Percentiles rank a stretch among this genome's conserved stretches.
These are phyloP conservation scores for Chaetodon auriga DNA, from an alignment of 2,113 vertebrate species.

Conservation along the genomic window DNA sequence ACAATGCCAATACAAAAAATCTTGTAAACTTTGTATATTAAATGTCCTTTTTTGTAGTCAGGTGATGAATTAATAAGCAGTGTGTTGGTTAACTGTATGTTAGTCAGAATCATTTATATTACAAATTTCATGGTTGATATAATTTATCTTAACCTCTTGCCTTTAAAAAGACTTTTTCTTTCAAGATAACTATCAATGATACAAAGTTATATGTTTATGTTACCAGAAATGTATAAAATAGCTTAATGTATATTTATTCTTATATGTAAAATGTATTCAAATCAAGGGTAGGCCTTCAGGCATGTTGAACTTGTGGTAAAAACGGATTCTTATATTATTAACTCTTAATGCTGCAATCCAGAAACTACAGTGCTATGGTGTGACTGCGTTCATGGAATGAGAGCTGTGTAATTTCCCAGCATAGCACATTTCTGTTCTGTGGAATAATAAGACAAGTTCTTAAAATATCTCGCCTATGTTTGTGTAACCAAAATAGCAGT, in stretches of 20 bases:
- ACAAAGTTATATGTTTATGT: constrained; percentile 77
- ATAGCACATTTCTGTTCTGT: constrained; percentile 52
- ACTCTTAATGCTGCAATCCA: constrained; percentile 81
- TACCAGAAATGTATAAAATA: constrained; percentile 79
- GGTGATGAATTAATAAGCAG: constrained; percentile 79
- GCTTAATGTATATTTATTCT: constrained; percentile 81
- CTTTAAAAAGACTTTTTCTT: constrained; percentile 78
- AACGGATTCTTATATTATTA: constrained; percentile 56
- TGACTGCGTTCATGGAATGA: constrained; percentile 54
- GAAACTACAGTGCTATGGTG: constrained; percentile 59
- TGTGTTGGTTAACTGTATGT: constrained; percentile 77
- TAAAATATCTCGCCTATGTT: constrained; percentile 39
- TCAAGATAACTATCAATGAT: constrained; percentile 70
- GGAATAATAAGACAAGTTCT: constrained; percentile 27
- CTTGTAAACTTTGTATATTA: constrained; percentile 78
- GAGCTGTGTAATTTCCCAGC: constrained; percentile 38
- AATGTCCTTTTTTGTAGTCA: constrained; percentile 77
- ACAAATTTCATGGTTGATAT: constrained; percentile 74
- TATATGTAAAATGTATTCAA: constrained; percentile 78
- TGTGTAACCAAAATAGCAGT: constrained; percentile 65
- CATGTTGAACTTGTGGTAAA: constrained; percentile 73
- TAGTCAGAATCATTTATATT: constrained; percentile 75
- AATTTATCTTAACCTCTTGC: constrained; percentile 80
- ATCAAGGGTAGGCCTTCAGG: constrained; percentile 77
- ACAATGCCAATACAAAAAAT: constrained; percentile 65